Evolutionary conservation across 2,113 vertebrate species (phyloP), one percentile per base, ranked within the genome.

Genomic region (Pithys albifrons): DNA sequence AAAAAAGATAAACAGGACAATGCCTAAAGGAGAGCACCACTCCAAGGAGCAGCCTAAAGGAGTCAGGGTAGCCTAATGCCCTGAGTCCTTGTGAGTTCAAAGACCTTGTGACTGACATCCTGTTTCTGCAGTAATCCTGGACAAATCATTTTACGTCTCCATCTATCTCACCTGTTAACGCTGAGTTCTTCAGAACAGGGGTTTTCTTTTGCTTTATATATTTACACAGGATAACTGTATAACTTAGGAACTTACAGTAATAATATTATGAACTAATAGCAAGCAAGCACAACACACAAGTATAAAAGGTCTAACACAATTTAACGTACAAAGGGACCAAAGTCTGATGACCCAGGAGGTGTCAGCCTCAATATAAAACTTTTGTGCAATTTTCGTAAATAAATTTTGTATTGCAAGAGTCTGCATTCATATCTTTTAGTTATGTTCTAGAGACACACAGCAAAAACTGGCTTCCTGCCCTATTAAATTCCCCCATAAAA

Each of bases 251-350:
- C 1, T 80, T 46, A 27, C 0, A 1, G 39, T 25, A 18, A 16
- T 70, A 54, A 27, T 14, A 76, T 33, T 64, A 51, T 10, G 31
- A 73, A 70, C 8, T 23, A 31, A 48, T 12, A 62, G 13, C 73
- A 83, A 85, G 5, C 10, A 85, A 69, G 39, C 15, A 69, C 17
- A 52, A 55, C 14, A 37, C 0, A 1, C 0, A 1, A 91, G 10
- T 33, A 27, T 80, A 75, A 84, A 22, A 52, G 13, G 33, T 43
- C 33, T 16, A 66, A 43, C 24, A 75, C 39, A 41, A 73, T 54
- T n/a, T 54, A 73, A 75, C 0, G 0, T 46, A 46, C 13, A 31
- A 77, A 86, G 9, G 29, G 17, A 59, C 4, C 0, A 0, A 77
- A 77, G 10, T 55, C 7, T 92, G 59, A 77, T 43, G 43, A 71